These are phyloP conservation scores for Hormaphis cornu DNA, from an alignment of 1,140 invertebrate species.

Conservation along the genomic window DNA sequence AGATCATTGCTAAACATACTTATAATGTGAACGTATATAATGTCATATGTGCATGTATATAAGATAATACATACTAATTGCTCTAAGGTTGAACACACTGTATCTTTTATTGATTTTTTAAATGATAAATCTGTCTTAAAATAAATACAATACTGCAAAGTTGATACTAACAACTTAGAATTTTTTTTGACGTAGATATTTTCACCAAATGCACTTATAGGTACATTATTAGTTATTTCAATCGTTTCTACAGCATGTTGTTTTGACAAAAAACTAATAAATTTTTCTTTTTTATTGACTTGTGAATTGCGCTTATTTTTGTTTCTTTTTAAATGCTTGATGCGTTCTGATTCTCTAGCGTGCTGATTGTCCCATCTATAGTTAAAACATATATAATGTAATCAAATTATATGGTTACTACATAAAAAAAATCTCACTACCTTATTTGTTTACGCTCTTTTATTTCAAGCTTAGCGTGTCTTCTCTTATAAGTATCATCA, in stretches of 20 bases:
- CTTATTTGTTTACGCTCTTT: conserved; percentile 71
- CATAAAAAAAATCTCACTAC: conserved; percentile 38
- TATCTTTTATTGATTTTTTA: too few species aligned
- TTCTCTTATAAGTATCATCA: conserved; percentile 70
- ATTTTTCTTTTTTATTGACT: conserved; percentile 27
- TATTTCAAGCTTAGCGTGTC: conserved; percentile 71
- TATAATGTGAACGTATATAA: too few species aligned
- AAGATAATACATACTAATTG: too few species aligned
- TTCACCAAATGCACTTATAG: conserved; percentile 40
- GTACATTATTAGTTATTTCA: conserved; percentile 39
- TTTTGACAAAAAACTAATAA: conserved; percentile 39
- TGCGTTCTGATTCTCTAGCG: conserved; percentile 68
- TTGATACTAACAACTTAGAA: neutral
- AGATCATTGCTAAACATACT: too few species aligned
- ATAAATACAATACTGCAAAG: too few species aligned
- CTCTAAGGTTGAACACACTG: too few species aligned
- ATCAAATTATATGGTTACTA: conserved; percentile 17
- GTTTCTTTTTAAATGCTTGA: conserved; percentile 59
- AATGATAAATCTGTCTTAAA: too few species aligned
- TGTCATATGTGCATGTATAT: too few species aligned
- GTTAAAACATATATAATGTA: conserved; percentile 33
- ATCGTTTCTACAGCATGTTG: conserved; percentile 38
- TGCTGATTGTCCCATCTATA: conserved; percentile 73
- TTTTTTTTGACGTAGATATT: conserved; percentile 9
- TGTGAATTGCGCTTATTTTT: conserved; percentile 17